A percentile compares a stretch with the other conserved stretches of the same genome.
phyloP scores from a whole-genome alignment of 2,888 invertebrate species.

The Parnassius glacialis region DNA sequence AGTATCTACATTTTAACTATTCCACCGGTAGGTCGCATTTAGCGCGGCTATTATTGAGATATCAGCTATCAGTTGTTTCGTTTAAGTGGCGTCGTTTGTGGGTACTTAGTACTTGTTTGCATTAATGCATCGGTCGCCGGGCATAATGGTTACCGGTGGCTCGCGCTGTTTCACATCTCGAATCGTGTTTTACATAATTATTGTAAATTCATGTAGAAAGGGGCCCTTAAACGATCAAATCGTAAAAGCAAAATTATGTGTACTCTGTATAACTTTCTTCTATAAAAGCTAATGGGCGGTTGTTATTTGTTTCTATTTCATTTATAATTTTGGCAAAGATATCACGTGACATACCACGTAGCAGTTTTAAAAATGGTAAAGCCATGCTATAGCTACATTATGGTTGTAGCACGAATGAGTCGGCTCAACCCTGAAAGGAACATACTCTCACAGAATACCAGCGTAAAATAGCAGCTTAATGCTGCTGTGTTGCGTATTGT shows the following conservation, averaged over 20 bases:
- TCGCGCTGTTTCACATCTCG: constrained; percentile 15
- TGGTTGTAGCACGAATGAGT: too few relatives aligned
- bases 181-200: constrained; percentile 51
- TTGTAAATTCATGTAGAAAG: constrained; percentile 55
- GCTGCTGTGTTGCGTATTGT: too few relatives aligned
- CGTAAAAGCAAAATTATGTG: constrained; percentile 38
- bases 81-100: constrained; percentile 18
- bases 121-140: constrained; percentile 21
- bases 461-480: too few relatives aligned
- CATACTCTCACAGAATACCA: too few relatives aligned
- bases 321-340: constrained; percentile 3
- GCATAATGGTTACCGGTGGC: constrained; percentile 8
- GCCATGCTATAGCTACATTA: too few relatives aligned
- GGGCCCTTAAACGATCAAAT: constrained; percentile 43
- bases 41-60: constrained; percentile 23
- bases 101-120: constrained; percentile 24
- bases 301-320: constrained; percentile 24
- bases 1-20: constrained; percentile 7
- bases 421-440: too few relatives aligned
- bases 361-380: too few relatives aligned
- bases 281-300: constrained; percentile 19
- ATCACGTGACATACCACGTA: too few relatives aligned
- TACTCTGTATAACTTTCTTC: constrained; percentile 45
- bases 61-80: constrained; percentile 24
- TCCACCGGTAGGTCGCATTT: constrained; percentile 17